These are phyloP conservation scores for Corythaeola cristata DNA, from an alignment of 2,113 vertebrate species.

Conservation along the genomic window DNA sequence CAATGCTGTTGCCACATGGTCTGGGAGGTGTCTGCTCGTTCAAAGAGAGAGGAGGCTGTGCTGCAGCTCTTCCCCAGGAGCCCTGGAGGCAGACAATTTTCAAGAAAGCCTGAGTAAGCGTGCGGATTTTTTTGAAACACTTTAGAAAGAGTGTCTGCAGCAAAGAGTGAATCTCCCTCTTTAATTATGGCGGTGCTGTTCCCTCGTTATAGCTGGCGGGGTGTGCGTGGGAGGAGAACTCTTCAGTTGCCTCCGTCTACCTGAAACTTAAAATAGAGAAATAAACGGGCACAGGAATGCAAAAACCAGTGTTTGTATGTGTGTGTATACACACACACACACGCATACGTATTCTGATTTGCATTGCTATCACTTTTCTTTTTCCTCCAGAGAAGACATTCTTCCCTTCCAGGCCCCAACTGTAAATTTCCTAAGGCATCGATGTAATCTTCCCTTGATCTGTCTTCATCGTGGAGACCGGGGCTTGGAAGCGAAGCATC, in stretches of 20 bases:
- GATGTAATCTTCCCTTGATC: not conserved
- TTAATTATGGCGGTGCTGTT: not conserved
- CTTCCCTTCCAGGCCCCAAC: not conserved
- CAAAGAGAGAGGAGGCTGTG: not conserved
- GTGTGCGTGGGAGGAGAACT: not conserved
- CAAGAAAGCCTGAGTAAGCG: not conserved
- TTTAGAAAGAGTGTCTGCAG: not conserved
- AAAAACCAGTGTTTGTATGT: accelerated
- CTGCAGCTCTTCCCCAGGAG: not conserved
- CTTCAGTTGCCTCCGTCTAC: not conserved
- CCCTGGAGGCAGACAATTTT: not conserved
- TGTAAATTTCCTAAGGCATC: slow-evolving; percentile 17
- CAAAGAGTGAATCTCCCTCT: not conserved
- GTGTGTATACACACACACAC: not conserved
- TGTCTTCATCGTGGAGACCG: not conserved
- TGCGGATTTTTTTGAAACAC: not conserved
- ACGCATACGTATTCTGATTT: not conserved
- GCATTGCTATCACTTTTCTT: not conserved
- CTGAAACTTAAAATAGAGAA: not conserved
- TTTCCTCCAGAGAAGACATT: not conserved
- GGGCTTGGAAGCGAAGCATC: not conserved
- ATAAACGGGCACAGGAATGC: not conserved
- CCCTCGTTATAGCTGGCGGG: not conserved
- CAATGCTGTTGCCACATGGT: accelerated
- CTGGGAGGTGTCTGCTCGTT: not conserved